Percentiles rank a stretch among this genome's conserved stretches.
These are phyloP conservation scores for Leguminivora glycinivorella DNA, from an alignment of 1,140 invertebrate species.

Conservation along the genomic window DNA sequence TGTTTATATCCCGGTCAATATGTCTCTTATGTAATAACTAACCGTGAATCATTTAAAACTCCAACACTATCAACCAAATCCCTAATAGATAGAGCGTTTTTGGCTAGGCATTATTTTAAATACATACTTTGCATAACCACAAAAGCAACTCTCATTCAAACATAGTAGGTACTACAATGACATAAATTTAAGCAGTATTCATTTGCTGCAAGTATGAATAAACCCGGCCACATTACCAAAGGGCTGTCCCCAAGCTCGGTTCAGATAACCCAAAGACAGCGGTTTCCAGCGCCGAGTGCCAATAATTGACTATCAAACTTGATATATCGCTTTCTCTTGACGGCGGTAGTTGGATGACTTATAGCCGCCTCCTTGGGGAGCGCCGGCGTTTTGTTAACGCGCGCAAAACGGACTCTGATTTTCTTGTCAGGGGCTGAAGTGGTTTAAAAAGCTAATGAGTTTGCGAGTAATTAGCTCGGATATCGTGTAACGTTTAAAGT, in stretches of 20 bases:
- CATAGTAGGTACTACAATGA: not conserved
- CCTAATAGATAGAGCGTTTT: too few species aligned
- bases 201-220: constrained; percentile 45
- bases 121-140: too few species aligned
- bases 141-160: not conserved
- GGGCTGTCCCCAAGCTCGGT: constrained; percentile 48
- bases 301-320: constrained; percentile 77
- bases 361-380: constrained; percentile 51
- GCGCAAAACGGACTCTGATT: constrained; percentile 33
- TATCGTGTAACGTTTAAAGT: not conserved
- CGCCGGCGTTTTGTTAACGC: constrained; percentile 45
- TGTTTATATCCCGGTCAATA: too few species aligned
- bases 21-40: too few species aligned
- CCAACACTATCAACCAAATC: too few species aligned
- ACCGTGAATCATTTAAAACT: too few species aligned
- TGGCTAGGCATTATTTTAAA: too few species aligned
- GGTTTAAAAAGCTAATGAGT: constrained; percentile 28
- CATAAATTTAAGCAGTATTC: constrained; percentile 27
- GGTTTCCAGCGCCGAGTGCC: constrained; percentile 61
- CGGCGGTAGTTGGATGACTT: constrained; percentile 65
- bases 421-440: constrained; percentile 13
- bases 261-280: constrained; percentile 61
- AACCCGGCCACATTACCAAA: constrained; percentile 43
- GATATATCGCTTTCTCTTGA: constrained; percentile 68
- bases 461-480: constrained; percentile 16